Evolutionary conservation across 2,888 invertebrate genomes (phyloP).

Genomic region (Dione juno): DNA sequence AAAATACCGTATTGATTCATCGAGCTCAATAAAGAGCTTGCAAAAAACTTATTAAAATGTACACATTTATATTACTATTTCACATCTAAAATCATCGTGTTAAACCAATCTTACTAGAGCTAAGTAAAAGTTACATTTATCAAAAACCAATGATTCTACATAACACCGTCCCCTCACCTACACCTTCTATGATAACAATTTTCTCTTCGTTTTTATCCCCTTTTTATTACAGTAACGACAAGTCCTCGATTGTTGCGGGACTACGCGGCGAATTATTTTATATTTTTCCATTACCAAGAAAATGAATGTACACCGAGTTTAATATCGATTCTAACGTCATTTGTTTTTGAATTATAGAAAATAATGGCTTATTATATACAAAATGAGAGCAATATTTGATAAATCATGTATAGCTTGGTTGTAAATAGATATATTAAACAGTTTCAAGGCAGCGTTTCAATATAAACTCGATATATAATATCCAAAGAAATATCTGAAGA

Average conservation of each 20-base stretch:
- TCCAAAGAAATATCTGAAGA: no score
- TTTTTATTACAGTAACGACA: slow-evolving; percentile 73
- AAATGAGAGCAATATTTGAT: no score
- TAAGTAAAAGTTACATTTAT: no score
- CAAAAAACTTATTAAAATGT: no score
- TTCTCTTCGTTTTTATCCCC: slow-evolving; percentile 69
- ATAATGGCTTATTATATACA: not conserved
- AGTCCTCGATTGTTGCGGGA: slow-evolving; percentile 54
- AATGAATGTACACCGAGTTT: slow-evolving; percentile 49
- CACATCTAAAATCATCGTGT: no score
- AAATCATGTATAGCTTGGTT: not conserved
- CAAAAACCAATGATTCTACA: slow-evolving; percentile 30
- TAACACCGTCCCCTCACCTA: slow-evolving; percentile 53
- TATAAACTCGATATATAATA: no score
- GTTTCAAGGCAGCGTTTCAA: no score
- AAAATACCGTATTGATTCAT: no score
- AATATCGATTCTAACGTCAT: slow-evolving; percentile 9
- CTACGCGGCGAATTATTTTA: slow-evolving; percentile 54
- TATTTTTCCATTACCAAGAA: slow-evolving; percentile 52
- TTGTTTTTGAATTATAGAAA: slow-evolving; percentile 8
- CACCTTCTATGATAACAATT: slow-evolving; percentile 77
- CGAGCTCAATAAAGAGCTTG: no score
- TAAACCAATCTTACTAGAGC: no score
- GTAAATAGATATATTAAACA: no score
- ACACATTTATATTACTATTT: no score